phyloP scores from a whole-genome alignment of 2,888 invertebrate species.

The Andrena praecox region DNA sequence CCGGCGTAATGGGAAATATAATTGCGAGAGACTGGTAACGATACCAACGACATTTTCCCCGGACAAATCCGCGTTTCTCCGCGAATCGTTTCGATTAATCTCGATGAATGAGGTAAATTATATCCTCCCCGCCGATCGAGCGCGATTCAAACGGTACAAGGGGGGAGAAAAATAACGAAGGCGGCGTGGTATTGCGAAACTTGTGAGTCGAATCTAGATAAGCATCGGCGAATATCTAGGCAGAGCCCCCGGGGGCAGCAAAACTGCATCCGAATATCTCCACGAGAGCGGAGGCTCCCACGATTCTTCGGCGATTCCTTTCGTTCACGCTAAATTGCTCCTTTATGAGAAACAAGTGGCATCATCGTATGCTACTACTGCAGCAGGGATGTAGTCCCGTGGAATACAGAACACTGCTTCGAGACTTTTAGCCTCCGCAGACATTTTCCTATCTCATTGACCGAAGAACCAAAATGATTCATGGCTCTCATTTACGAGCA shows the following conservation, averaged over 20 bases:
- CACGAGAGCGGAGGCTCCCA: constrained; percentile 52
- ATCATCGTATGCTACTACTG: not conserved
- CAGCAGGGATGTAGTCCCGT: not conserved
- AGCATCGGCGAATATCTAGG: constrained; percentile 47
- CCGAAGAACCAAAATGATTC: constrained; percentile 14
- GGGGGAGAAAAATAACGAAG: constrained; percentile 10
- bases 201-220: constrained; percentile 48
- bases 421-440: too few relatives aligned
- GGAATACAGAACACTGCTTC: constrained; percentile 38
- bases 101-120: constrained; percentile 14
- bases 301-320: constrained; percentile 52
- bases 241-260: constrained; percentile 14
- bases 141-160: constrained; percentile 1
- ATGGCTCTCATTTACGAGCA: constrained; percentile 31
- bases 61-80: constrained; percentile 13
- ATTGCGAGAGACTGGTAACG: constrained; percentile 36
- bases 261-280: constrained; percentile 41
- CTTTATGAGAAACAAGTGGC: constrained; percentile 61
- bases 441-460: not conserved
- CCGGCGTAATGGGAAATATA: constrained; percentile 33
- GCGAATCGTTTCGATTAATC: not conserved
- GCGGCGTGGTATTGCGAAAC: constrained; percentile 44
- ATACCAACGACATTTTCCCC: constrained; percentile 29
- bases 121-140: not conserved
- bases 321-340: constrained; percentile 51